Percentiles rank a stretch among this genome's conserved stretches.
Evolutionary conservation across 2,888 invertebrate genomes (phyloP).

Genomic region (Urechis unicinctus): DNA sequence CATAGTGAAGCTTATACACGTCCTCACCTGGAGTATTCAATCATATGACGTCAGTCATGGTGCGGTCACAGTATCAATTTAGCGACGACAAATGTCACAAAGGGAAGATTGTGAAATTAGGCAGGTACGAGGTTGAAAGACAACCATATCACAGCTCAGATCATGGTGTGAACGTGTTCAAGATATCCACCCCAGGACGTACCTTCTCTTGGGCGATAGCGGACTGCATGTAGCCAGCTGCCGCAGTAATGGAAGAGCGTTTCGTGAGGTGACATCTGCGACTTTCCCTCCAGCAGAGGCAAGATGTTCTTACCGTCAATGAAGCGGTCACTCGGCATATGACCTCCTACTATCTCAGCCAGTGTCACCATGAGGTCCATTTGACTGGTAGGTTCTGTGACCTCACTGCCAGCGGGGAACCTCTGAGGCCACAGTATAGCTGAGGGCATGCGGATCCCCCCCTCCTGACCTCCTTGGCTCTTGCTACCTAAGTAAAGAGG

Average conservation of each 20-base stretch:
- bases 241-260: conserved; percentile 50
- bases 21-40: conserved; percentile 8
- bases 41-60: too few relatives aligned
- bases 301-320: conserved; percentile 46
- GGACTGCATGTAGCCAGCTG: conserved; percentile 31
- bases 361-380: conserved; percentile 48
- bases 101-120: too few relatives aligned
- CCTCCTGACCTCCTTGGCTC: conserved; percentile 43
- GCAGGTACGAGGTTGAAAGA: too few relatives aligned
- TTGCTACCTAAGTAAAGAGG: too few relatives aligned
- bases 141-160: too few relatives aligned
- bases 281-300: conserved; percentile 31
- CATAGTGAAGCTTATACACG: conserved; percentile 45
- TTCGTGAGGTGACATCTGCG: conserved; percentile 28
- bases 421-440: conserved; percentile 38
- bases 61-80: too few relatives aligned
- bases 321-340: conserved; percentile 20
- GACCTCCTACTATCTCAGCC: conserved; percentile 26
- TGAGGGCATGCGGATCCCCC: conserved; percentile 49
- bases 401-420: conserved; percentile 27
- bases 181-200: too few relatives aligned
- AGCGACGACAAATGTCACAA: too few relatives aligned
- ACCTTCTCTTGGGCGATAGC: conserved; percentile 27
- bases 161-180: too few relatives aligned
- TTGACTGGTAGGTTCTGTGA: conserved; percentile 36